A percentile compares a stretch with the other conserved stretches of the same genome.
phyloP scores from a whole-genome alignment of 2,797 vertebrate species.

The Rhinichthys osculus region DNA sequence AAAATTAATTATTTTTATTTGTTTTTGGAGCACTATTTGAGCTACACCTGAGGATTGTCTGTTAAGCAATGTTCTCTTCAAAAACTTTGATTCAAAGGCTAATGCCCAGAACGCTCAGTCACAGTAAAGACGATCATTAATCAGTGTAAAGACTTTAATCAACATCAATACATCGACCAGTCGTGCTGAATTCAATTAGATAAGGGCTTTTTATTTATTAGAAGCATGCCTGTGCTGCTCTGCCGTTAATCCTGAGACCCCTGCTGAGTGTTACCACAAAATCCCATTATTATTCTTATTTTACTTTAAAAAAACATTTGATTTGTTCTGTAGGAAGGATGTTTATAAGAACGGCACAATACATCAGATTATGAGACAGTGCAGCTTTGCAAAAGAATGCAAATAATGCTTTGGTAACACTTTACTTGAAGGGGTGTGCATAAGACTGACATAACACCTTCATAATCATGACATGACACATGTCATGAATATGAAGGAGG shows the following conservation, averaged over 20 bases:
- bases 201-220: conserved; percentile 31
- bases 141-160: conserved; percentile 35
- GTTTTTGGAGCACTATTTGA: background rate
- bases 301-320: background rate
- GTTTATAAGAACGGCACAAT: background rate
- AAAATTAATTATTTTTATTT: background rate
- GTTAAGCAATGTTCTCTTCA: conserved; percentile 4
- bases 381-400: background rate
- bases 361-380: background rate
- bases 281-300: conserved; percentile 27
- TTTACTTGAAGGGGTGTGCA: too few species aligned
- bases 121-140: conserved; percentile 32
- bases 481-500: too few species aligned
- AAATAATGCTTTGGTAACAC: background rate
- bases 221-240: background rate
- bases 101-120: background rate
- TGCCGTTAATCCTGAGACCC: conserved; percentile 21
- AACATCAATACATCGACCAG: conserved; percentile 43
- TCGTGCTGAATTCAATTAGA: conserved; percentile 24
- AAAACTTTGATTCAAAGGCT: background rate
- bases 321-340: background rate
- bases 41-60: background rate
- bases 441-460: too few species aligned
- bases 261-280: conserved; percentile 1
- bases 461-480: too few species aligned